Evolutionary conservation across 1,140 invertebrate species (phyloP).

Genomic region (Heterodera schachtii): DNA sequence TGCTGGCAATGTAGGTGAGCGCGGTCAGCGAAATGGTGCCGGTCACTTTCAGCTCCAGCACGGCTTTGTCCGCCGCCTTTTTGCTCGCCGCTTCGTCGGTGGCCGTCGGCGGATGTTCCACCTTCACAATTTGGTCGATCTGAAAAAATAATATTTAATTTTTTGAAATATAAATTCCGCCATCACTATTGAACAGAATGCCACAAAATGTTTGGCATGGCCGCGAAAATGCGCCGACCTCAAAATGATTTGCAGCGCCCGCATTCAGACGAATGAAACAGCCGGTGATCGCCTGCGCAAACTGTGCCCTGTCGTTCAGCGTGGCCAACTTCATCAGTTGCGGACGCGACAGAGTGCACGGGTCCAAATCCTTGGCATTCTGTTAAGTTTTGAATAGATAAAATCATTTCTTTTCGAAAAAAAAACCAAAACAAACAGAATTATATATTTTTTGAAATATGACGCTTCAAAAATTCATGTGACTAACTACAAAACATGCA

Average conservation of each 20-base stretch:
- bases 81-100: slow-evolving; percentile 1
- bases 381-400: no score
- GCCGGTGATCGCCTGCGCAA: slow-evolving; percentile 6
- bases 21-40: slow-evolving; percentile 22
- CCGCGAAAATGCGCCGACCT: not conserved
- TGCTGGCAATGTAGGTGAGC: slow-evolving; percentile 22
- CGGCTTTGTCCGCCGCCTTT: not conserved
- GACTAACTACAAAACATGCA: no score
- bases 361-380: slow-evolving; percentile 15
- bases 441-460: no score
- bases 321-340: slow-evolving; percentile 12
- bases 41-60: slow-evolving; percentile 27
- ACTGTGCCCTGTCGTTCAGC: not conserved
- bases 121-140: slow-evolving; percentile 23
- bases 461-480: no score
- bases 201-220: no score
- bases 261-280: slow-evolving; percentile 22
- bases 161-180: not conserved
- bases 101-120: not conserved
- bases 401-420: no score
- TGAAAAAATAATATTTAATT: not conserved
- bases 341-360: slow-evolving; percentile 10
- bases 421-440: no score
- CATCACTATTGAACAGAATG: no score
- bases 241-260: slow-evolving; percentile 18